Percentiles rank a stretch among this genome's conserved stretches.
Evolutionary conservation across 2,113 vertebrate species (phyloP).

Genomic region (Megalops atlanticus): DNA sequence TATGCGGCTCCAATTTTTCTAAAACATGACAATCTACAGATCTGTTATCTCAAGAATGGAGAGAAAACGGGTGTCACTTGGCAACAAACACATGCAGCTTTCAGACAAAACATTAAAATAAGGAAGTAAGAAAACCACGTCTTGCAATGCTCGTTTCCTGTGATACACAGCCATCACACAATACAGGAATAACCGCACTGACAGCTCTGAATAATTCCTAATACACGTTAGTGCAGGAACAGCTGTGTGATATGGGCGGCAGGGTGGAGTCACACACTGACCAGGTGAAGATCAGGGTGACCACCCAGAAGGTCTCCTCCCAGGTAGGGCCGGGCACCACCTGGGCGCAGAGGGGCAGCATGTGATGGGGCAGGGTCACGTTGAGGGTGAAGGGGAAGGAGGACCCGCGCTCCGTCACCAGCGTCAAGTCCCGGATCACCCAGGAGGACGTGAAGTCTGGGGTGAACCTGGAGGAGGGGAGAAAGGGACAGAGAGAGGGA

Average conservation of each 20-base stretch:
- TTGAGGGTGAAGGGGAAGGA: slow-evolving; percentile 92
- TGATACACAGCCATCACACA: too few species aligned
- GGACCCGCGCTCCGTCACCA: slow-evolving; percentile 82
- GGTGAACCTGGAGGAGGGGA: slow-evolving; percentile 79
- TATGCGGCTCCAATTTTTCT: too few species aligned
- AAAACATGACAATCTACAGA: too few species aligned
- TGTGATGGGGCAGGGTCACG: slow-evolving; percentile 93
- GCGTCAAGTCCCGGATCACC: slow-evolving; percentile 91
- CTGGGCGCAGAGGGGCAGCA: slow-evolving; percentile 90
- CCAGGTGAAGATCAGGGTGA: slow-evolving; percentile 93
- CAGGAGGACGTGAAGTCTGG: slow-evolving; percentile 97
- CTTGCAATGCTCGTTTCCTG: too few species aligned
- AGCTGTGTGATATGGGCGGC: slow-evolving; percentile 6
- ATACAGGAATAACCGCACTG: too few species aligned
- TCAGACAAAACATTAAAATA: too few species aligned
- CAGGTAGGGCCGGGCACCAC: slow-evolving; percentile 95
- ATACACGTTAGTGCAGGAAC: too few species aligned
- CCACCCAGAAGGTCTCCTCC: slow-evolving; percentile 94
- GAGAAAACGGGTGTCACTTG: too few species aligned
- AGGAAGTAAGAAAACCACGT: too few species aligned
- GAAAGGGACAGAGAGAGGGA: background rate
- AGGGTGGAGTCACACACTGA: slow-evolving; percentile 49
- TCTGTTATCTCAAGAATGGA: too few species aligned
- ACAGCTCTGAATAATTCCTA: too few species aligned
- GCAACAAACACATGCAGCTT: too few species aligned